Evolutionary conservation across 1,140 invertebrate species (phyloP), one percentile per base, ranked within the genome.

Genomic region (Lysiphlebus fabarum): DNA sequence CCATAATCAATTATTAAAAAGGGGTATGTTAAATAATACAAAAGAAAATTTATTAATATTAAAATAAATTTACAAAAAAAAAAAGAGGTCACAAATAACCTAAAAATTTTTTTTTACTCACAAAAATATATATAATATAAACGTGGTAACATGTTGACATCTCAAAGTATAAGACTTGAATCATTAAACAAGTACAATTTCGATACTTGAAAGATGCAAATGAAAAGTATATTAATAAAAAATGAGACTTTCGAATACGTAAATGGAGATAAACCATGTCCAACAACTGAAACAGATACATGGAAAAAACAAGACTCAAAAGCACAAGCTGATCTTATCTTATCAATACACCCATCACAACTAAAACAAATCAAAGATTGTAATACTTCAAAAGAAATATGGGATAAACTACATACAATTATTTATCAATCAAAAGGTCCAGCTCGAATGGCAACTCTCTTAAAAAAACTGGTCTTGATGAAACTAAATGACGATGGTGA

Each of bases 321-420:
- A 57, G 54, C 54, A 8, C 33, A n/a, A 49, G 43, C 54, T 17
- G 40, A 41, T 12, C 38, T 53, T 6, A 41, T 53, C 8, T 41
- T 53, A 12, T 38, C 11, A 6, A 53, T 40, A 12, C 36, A 38
- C 3, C 51, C 38, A 38, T 41, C 37, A 5, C 40, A 55, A 36
- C 41, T 55, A n/a, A 55, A 44, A 34, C 41, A 34, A 11, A 44
- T 55, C 3, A 55, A 55, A 34, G 33, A 14, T 11, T 55, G 53
- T 55, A 43, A 26, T 2, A 55, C 53, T 7, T 42, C 53, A 33
- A 45, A n/a, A 6, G 40, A 55, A 33, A 26, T 44, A 55, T 55
- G 53, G 41, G 33, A 8, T 7, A 55, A 55, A 55, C 33, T 55
- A 44, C 40, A 43, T 10, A 43, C 7, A n/a, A n/a, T n/a, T n/a